Percentiles rank a stretch among this genome's conserved stretches.
Evolutionary conservation across 2,888 invertebrate species (phyloP).

Genomic region (Mylabris sibirica): DNA sequence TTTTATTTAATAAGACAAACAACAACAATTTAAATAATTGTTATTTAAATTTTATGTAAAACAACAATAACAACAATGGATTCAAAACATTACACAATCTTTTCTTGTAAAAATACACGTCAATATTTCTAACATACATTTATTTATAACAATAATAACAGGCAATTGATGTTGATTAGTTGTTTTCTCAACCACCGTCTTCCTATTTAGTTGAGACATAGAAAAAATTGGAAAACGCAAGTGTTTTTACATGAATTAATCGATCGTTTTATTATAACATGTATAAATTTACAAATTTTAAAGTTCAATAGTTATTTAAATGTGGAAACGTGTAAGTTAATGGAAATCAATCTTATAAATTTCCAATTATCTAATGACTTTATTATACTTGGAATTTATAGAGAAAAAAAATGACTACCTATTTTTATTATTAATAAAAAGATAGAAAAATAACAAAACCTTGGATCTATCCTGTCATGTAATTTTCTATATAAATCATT

Average conservation of each 20-base stretch:
- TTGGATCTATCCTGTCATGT: not conserved
- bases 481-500: not conserved
- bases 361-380: constrained; percentile 6
- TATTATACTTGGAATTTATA: not conserved
- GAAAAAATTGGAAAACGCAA: not conserved
- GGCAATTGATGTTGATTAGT: not conserved
- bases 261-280: not conserved
- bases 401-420: not conserved
- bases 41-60: constrained; percentile 14
- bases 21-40: constrained; percentile 11
- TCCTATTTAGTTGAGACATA: no score
- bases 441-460: not conserved
- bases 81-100: not conserved
- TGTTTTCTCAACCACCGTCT: no score
- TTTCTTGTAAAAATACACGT: not conserved
- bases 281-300: not conserved
- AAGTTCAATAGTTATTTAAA: constrained; percentile 3
- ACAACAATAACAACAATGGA: not conserved
- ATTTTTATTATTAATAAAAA: not conserved
- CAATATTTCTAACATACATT: not conserved
- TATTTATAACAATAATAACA: not conserved
- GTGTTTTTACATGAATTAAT: not conserved
- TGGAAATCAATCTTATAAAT: not conserved
- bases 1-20: constrained; percentile 2
- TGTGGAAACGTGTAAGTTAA: not conserved